Percentiles rank a stretch among this genome's conserved stretches.
Conservation (phyloP, 2,888 invertebrate genomes). For the Drosophila neonasuta region DNA sequence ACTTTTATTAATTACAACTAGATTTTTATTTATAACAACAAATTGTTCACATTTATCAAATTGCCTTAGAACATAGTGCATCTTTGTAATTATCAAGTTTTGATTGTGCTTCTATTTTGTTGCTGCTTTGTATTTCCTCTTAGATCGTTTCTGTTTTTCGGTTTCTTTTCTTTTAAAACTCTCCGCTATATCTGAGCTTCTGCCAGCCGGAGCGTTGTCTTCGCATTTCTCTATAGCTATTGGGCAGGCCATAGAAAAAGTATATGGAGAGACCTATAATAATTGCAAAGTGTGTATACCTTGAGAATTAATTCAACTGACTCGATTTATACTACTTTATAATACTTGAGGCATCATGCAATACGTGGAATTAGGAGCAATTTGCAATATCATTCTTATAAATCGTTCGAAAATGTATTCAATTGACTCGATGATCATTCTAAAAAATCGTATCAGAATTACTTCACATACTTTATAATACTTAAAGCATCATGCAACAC, state of each 20-base stretch:
- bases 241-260: conserved; percentile 87
- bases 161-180: conserved; percentile 41
- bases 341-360: not conserved
- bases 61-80: conserved; percentile 55
- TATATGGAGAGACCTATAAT: conserved; percentile 87
- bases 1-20: conserved; percentile 74
- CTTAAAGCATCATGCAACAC: conserved; percentile 32
- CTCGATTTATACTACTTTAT: conserved; percentile 15
- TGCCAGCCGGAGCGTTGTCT: conserved; percentile 79
- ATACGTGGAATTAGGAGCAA: too few species aligned
- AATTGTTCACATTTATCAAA: conserved; percentile 73
- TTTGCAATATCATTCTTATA: conserved; percentile 3
- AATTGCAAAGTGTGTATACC: conserved; percentile 21
- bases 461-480: conserved; percentile 15
- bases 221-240: conserved; percentile 79
- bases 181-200: conserved; percentile 79
- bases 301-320: conserved; percentile 30
- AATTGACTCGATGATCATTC: too few species aligned
- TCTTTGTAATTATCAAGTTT: conserved; percentile 45
- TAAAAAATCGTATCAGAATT: too few species aligned
- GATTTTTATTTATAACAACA: conserved; percentile 73
- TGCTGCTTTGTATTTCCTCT: not conserved
- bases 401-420: too few species aligned
- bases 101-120: conserved; percentile 30
- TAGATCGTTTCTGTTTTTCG: not conserved